phyloP scores from a whole-genome alignment of 2,888 invertebrate species.

The Tachina lurida region DNA sequence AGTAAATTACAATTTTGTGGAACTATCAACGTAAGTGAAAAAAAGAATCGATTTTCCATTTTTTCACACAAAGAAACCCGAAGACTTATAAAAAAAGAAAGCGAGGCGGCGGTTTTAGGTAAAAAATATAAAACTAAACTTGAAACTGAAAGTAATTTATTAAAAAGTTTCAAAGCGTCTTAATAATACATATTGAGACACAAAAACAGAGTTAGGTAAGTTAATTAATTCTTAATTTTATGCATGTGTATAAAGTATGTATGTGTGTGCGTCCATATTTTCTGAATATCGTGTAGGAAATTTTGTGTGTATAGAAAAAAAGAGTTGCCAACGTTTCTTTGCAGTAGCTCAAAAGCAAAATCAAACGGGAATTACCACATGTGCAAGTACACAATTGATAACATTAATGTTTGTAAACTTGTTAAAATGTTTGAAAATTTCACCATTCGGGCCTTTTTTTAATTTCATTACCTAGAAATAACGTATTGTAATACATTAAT shows the following conservation, averaged over 20 bases:
- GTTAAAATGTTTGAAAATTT: background rate
- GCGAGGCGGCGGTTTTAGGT: constrained; percentile 71
- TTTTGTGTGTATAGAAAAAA: constrained; percentile 45
- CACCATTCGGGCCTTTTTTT: no score
- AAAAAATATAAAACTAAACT: constrained; percentile 54
- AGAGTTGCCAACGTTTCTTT: constrained; percentile 49
- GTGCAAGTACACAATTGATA: background rate
- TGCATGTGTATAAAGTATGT: background rate
- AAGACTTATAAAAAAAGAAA: constrained; percentile 62
- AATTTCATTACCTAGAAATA: no score
- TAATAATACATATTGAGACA: constrained; percentile 17
- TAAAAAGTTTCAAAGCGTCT: constrained; percentile 45
- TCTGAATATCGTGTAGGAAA: constrained; percentile 6
- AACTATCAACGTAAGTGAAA: constrained; percentile 65
- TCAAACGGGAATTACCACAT: constrained; percentile 21
- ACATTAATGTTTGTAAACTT: background rate
- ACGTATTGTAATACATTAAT: no score
- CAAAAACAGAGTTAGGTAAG: constrained; percentile 57
- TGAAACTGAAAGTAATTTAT: constrained; percentile 6
- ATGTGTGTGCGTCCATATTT: background rate
- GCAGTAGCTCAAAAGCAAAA: background rate
- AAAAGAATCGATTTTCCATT: constrained; percentile 71
- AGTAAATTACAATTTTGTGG: constrained; percentile 16
- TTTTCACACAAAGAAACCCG: constrained; percentile 56
- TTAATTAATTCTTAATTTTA: constrained; percentile 47